phyloP scores from a whole-genome alignment of 2,888 invertebrate species.

The Andrena fulva region DNA sequence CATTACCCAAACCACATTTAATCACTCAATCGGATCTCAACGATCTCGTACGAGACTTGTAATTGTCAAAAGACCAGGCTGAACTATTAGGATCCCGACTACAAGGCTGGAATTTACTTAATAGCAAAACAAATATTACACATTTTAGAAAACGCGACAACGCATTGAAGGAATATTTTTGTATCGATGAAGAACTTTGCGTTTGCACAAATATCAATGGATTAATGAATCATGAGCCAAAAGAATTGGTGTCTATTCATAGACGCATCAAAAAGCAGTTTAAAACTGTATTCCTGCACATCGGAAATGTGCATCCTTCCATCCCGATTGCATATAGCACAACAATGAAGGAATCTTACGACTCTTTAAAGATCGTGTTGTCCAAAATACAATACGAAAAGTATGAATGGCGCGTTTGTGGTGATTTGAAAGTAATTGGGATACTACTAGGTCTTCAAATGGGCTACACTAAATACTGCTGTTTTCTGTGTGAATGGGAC shows the following conservation, averaged over 20 bases:
- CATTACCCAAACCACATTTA: not conserved
- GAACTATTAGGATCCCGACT: slow-evolving; percentile 4
- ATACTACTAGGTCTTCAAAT: not conserved
- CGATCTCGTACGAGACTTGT: slow-evolving; percentile 4
- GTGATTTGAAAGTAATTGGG: not conserved
- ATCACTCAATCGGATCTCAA: slow-evolving; percentile 3
- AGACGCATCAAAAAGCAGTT: slow-evolving; percentile 71
- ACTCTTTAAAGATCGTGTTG: not conserved
- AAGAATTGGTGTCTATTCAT: slow-evolving; percentile 75
- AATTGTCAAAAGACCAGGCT: not conserved
- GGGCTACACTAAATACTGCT: slow-evolving; percentile 3
- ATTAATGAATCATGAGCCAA: slow-evolving; percentile 38
- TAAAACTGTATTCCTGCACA: slow-evolving; percentile 46
- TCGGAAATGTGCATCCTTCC: slow-evolving; percentile 2
- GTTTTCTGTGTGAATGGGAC: slow-evolving; percentile 8
- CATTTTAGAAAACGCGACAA: slow-evolving; percentile 34
- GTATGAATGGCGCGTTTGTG: not conserved
- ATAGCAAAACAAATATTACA: not conserved
- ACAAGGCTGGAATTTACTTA: slow-evolving; percentile 1
- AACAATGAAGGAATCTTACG: not conserved
- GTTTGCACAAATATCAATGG: slow-evolving; percentile 48
- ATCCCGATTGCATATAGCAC: not conserved
- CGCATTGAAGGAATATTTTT: slow-evolving; percentile 41
- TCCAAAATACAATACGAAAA: not conserved
- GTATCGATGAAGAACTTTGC: slow-evolving; percentile 30